Conservation (phyloP, 2,797 vertebrate species). For the Lophotriccus pileatus region DNA sequence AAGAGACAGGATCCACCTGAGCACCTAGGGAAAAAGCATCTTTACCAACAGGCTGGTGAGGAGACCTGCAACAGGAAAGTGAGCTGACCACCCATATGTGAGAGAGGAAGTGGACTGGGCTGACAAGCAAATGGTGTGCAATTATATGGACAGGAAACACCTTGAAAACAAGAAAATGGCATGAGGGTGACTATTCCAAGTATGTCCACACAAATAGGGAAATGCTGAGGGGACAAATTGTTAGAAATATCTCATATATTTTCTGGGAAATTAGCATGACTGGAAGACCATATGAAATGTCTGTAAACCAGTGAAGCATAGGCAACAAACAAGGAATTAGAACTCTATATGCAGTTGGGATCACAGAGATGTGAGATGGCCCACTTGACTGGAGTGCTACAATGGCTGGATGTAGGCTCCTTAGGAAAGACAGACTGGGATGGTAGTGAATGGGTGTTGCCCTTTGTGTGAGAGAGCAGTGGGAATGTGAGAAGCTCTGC, state of each 20-base stretch:
- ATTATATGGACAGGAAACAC: not conserved
- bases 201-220: not conserved
- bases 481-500: not conserved
- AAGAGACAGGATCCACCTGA: not conserved
- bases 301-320: not conserved
- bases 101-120: fast-evolving
- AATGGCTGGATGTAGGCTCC: not conserved
- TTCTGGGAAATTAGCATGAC: not conserved
- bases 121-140: not conserved
- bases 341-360: not conserved
- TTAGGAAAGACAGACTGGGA: not conserved
- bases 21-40: not conserved
- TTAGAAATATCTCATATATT: not conserved
- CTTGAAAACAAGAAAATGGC: not conserved
- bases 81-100: not conserved
- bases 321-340: not conserved
- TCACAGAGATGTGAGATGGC: not conserved
- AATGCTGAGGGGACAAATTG: not conserved
- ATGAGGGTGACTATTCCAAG: not conserved
- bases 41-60: not conserved
- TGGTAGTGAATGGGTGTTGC: not conserved
- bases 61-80: not conserved
- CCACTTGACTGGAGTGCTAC: not conserved
- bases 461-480: not conserved
- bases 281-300: not conserved